phyloP scores from a whole-genome alignment of 2,113 vertebrate genomes.

The Capra hircus region DNA sequence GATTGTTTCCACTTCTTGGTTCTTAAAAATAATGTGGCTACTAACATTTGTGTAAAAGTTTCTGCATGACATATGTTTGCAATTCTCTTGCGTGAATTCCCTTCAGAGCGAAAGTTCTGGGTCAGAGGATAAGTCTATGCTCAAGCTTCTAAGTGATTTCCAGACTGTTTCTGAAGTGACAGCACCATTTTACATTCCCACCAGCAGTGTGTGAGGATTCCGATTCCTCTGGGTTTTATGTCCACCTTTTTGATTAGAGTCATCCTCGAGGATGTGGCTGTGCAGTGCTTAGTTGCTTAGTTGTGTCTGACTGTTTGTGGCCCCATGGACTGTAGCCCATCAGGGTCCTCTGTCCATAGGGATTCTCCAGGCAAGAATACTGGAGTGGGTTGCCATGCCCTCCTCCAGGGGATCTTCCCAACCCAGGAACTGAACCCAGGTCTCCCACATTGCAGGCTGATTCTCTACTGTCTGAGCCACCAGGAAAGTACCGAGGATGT shows the following conservation, averaged over 20 bases:
- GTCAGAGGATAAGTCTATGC: background rate
- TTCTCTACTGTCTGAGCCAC: background rate
- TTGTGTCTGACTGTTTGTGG: background rate
- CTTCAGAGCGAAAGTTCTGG: background rate
- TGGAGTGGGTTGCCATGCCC: background rate
- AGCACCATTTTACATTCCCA: background rate
- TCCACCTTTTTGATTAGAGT: background rate
- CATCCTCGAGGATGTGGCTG: accelerated
- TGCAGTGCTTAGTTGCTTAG: background rate
- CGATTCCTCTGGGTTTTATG: accelerated
- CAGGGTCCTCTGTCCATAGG: background rate
- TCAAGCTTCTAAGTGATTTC: background rate
- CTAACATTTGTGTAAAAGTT: background rate
- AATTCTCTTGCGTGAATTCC: background rate
- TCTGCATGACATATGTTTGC: background rate
- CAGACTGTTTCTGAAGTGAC: background rate
- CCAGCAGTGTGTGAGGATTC: accelerated
- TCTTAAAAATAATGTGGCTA: background rate
- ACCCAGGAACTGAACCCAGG: background rate
- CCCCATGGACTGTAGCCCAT: background rate
- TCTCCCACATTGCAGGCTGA: background rate
- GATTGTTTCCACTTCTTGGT: background rate
- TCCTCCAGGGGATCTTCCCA: background rate
- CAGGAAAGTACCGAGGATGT: background rate
- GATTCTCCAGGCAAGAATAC: background rate